Conservation (phyloP, 2,888 invertebrate species). For the Uropetala carovei region DNA sequence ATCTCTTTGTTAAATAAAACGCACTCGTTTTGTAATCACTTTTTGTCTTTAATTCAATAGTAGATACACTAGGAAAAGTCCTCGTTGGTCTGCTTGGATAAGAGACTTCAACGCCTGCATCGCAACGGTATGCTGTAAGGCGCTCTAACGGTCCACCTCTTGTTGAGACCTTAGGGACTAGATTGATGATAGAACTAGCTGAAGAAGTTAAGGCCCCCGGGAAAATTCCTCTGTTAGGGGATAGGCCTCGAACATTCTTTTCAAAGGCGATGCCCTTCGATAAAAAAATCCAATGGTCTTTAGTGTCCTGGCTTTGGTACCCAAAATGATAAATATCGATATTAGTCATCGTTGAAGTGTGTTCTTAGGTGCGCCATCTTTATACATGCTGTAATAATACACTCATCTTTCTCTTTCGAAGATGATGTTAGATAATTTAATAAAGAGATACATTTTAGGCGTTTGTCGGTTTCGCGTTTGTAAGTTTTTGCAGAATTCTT, state of each 20-base stretch:
- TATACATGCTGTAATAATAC: background rate
- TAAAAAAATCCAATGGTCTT: constrained; percentile 12
- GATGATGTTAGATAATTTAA: background rate
- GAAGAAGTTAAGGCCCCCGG: background rate
- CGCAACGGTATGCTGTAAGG: background rate
- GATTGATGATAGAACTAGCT: constrained; percentile 44
- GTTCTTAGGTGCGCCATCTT: background rate
- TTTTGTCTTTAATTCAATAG: background rate
- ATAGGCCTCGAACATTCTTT: constrained; percentile 21
- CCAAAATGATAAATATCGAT: constrained; percentile 15
- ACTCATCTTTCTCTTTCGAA: background rate
- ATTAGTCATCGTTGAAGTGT: background rate
- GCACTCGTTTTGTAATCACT: background rate
- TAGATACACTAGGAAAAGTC: background rate
- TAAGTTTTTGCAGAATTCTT: no score
- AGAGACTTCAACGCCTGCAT: constrained; percentile 48
- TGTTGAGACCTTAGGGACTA: constrained; percentile 14
- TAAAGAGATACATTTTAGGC: no score
- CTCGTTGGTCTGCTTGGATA: background rate
- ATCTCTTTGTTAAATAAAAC: background rate
- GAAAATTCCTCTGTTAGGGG: background rate
- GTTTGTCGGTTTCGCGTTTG: no score
- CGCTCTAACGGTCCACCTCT: constrained; percentile 26
- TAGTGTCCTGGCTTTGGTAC: background rate
- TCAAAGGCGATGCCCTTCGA: background rate